Evolutionary conservation across 2,113 vertebrate genomes (phyloP), one percentile per base, ranked within the genome.

Genomic region (Strix uralensis): DNA sequence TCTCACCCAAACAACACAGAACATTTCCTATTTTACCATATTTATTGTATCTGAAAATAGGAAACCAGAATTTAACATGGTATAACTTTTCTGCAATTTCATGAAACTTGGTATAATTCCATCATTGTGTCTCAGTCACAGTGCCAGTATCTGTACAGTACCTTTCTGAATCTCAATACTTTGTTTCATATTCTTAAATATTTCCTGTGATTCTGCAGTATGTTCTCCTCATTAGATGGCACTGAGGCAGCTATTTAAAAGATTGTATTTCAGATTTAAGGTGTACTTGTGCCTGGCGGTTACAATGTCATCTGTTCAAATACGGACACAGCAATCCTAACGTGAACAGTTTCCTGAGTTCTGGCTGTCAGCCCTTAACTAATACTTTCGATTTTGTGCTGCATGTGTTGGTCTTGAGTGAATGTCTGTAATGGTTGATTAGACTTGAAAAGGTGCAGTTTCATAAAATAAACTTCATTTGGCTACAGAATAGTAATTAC

Each of bases 381-480:
- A 89, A 40, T 71, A 73, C 47, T 86, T 95, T 34, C 9, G 40
- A 70, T 93, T 94, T 92, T 92, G 63, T 94, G 62, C 57, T 86
- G 75, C 86, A 55, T 77, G 44, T 92, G 36, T 69, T 79, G 81
- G 57, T 93, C 86, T 93, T 84, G 61, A 92, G 54, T 87, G 73
- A 87, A 81, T 58, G 21, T 94, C 78, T 95, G 34, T 94, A 80
- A 94, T 59, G 69, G 54, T 94, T 96, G 88, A 69, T 86, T 90
- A 86, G 88, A 84, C 36, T 73, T 81, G 51, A 92, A 66, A 97
- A 95, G 63, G 79, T 96, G 44, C 72, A n/a, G 21, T 94, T 97
- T 96, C 47, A 2, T 95, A 94, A 95, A 94, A 95, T 95, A 94
- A 97, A 95, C 54, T 86, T 94, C 44, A 75, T 87, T 90, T 96